Evolutionary conservation across 2,113 vertebrate species (phyloP).

Genomic region (Tetraodon nigroviridis): DNA sequence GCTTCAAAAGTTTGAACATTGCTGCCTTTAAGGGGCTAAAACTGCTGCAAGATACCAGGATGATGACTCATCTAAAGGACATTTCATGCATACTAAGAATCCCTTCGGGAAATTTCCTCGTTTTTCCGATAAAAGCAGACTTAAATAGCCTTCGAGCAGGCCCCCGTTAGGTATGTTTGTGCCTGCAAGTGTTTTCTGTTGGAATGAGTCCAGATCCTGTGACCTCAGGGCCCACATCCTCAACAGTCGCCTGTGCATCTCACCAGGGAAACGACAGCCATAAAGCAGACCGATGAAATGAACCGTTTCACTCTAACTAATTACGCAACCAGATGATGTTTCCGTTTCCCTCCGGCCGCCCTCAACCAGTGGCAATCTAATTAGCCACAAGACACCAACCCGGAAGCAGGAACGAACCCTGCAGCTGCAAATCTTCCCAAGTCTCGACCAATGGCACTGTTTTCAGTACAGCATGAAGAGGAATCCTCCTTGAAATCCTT

Average conservation of each 20-base stretch:
- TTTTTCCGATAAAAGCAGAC: slow-evolving; percentile 17
- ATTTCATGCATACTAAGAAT: too few species aligned
- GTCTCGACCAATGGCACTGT: neutral
- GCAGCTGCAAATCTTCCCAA: slow-evolving; percentile 2
- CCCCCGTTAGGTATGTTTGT: slow-evolving; percentile 8
- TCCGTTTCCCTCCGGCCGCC: slow-evolving; percentile 30
- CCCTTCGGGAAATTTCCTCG: neutral
- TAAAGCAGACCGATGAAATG: slow-evolving; percentile 36
- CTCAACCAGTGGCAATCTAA: slow-evolving; percentile 34
- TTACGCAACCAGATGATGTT: slow-evolving; percentile 44
- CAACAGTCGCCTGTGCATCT: slow-evolving; percentile 26
- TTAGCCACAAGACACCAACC: slow-evolving; percentile 44
- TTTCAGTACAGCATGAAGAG: neutral
- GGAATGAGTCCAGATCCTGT: slow-evolving; percentile 17
- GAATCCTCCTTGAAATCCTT: too few species aligned
- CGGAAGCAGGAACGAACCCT: slow-evolving; percentile 13
- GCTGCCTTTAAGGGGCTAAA: slow-evolving; percentile 14
- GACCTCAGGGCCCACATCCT: slow-evolving; percentile 24
- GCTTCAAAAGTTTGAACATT: neutral
- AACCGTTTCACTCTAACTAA: slow-evolving; percentile 41
- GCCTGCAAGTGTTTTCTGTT: slow-evolving; percentile 12
- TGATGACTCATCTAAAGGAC: neutral
- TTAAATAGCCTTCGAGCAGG: slow-evolving; percentile 6
- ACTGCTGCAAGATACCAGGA: neutral
- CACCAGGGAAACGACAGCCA: slow-evolving; percentile 19